Percentiles rank a stretch among this genome's conserved stretches.
Evolutionary conservation across 2,797 vertebrate species (phyloP).

Genomic region (Galaxias olidus): DNA sequence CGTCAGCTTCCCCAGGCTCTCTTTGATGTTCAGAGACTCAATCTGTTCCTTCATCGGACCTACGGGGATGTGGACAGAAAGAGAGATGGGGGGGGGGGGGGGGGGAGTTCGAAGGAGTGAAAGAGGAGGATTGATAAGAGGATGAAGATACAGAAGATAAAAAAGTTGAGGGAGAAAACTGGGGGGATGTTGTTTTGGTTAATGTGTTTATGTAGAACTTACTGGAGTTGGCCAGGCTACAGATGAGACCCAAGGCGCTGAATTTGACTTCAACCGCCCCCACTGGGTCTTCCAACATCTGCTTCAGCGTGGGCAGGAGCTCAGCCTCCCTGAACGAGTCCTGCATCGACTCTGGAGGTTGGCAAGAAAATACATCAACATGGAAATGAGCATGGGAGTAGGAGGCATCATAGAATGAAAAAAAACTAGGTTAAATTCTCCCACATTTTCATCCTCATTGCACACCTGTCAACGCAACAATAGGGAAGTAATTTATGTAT

Average conservation of each 20-base stretch:
- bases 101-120: neutral
- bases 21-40: constrained; percentile 76
- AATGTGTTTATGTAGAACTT: constrained; percentile 30
- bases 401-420: no score
- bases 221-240: constrained; percentile 85
- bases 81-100: neutral
- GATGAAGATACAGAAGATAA: neutral
- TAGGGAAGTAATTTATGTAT: no score
- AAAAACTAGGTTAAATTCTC: no score
- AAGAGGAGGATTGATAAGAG: constrained; percentile 11
- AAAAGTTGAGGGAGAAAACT: neutral
- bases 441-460: no score
- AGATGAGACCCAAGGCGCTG: constrained; percentile 83
- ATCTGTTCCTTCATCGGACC: constrained; percentile 81
- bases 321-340: constrained; percentile 73
- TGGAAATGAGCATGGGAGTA: neutral
- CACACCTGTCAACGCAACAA: neutral
- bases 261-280: constrained; percentile 86
- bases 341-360: constrained; percentile 75
- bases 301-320: constrained; percentile 78
- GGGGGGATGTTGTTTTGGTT: neutral
- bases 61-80: constrained; percentile 40
- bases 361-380: constrained; percentile 1
- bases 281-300: constrained; percentile 80
- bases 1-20: constrained; percentile 76